These are phyloP conservation scores for Caenorhabditis inopinata DNA, from an alignment of 1,140 invertebrate genomes.

Conservation along the genomic window DNA sequence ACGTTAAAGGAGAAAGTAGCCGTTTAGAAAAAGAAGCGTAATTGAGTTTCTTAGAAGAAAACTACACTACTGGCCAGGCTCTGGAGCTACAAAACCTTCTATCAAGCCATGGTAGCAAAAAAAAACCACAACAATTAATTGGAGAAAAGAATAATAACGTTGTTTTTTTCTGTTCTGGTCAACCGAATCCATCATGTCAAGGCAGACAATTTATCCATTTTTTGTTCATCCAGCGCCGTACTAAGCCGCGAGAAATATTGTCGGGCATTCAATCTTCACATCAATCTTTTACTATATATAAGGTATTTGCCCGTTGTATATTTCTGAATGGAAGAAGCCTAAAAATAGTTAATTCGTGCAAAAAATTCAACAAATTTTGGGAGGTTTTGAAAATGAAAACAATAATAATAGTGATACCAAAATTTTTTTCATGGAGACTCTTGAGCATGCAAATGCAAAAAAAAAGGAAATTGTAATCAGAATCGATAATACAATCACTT, in stretches of 20 bases:
- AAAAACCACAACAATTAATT: too few species aligned
- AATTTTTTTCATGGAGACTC: too few species aligned
- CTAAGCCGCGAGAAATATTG: conserved; percentile 18
- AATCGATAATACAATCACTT: too few species aligned
- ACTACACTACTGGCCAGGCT: not conserved
- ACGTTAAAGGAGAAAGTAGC: conserved; percentile 12
- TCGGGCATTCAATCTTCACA: conserved; percentile 15
- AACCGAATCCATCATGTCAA: conserved; percentile 2
- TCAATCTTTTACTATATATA: not conserved
- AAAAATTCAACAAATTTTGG: too few species aligned
- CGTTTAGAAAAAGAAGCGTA: conserved; percentile 16
- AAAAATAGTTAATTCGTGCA: conserved; percentile 19
- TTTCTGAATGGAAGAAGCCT: too few species aligned
- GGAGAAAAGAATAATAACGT: too few species aligned
- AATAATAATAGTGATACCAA: not conserved
- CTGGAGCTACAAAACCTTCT: not conserved
- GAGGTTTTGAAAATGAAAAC: too few species aligned
- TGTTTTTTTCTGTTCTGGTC: too few species aligned
- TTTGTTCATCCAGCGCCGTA: too few species aligned
- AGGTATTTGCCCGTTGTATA: not conserved
- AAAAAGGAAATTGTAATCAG: too few species aligned
- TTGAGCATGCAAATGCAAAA: too few species aligned
- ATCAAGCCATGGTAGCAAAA: too few species aligned
- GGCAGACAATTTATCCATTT: not conserved
- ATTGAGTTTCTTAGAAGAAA: conserved; percentile 1